Conservation (phyloP, 2,113 vertebrate genomes). For the Danio rerio region GRCz12tu NC_133198.1:38873001-38873500, state of each 20-base stretch:
- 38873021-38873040: neutral
- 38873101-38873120: neutral
- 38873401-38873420: no score
- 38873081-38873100: neutral
- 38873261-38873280: conserved; percentile 21
- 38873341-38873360: no score
- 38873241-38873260: conserved; percentile 14
- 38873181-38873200: neutral
- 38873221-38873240: conserved; percentile 20
- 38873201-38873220: neutral
- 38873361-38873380: no score
- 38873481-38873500: no score
- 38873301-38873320: conserved; percentile 19
- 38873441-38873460: no score
- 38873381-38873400: no score
- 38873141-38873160: neutral
- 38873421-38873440: no score
- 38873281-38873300: conserved; percentile 35
- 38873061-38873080: neutral
- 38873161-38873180: neutral
- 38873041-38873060: neutral
- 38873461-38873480: no score
- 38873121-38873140: neutral
- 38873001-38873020: no score
- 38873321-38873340: neutral